Conservation (phyloP, 2,113 vertebrate species). For the Nycticebus coucang region DNA sequence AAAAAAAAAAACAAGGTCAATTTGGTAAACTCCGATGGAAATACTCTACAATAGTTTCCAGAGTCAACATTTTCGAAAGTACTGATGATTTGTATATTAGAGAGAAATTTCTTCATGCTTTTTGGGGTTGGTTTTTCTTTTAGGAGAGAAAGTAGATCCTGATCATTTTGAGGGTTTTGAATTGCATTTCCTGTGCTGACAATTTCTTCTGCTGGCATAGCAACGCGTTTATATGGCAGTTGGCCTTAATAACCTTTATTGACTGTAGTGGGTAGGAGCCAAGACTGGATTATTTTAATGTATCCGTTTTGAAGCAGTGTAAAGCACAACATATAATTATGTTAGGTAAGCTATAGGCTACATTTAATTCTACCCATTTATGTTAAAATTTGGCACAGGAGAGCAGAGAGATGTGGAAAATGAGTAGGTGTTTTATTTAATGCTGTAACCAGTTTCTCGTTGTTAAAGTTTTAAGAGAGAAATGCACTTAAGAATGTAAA, state of each 20-base stretch:
- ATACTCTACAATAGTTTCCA: conserved; percentile 26
- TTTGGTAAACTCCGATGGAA: conserved; percentile 64
- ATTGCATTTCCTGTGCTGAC: conserved; percentile 87
- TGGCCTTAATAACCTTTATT: conserved; percentile 96
- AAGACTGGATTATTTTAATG: conserved; percentile 96
- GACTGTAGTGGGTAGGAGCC: conserved; percentile 92
- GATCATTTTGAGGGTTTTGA: conserved; percentile 50
- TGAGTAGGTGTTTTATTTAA: conserved; percentile 63
- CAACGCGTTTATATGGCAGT: conserved; percentile 91
- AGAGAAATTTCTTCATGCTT: not conserved
- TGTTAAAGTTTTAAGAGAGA: conserved; percentile 66
- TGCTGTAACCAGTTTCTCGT: conserved; percentile 10
- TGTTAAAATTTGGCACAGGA: conserved; percentile 83
- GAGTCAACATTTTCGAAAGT: conserved; percentile 40
- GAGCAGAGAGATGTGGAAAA: conserved; percentile 58
- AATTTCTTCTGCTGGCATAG: conserved; percentile 88
- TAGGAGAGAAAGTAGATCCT: not conserved
- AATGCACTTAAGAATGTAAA: conserved; percentile 46
- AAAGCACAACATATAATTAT: conserved; percentile 93
- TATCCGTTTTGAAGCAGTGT: conserved; percentile 93
- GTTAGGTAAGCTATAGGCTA: conserved; percentile 87
- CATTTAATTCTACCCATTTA: conserved; percentile 92
- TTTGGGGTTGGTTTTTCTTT: not conserved
- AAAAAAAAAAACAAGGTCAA: not conserved
- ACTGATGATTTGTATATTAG: not conserved